Evolutionary conservation across 2,888 invertebrate species (phyloP), one percentile per base, ranked within the genome.

Genomic region (Tenthredo amoena): DNA sequence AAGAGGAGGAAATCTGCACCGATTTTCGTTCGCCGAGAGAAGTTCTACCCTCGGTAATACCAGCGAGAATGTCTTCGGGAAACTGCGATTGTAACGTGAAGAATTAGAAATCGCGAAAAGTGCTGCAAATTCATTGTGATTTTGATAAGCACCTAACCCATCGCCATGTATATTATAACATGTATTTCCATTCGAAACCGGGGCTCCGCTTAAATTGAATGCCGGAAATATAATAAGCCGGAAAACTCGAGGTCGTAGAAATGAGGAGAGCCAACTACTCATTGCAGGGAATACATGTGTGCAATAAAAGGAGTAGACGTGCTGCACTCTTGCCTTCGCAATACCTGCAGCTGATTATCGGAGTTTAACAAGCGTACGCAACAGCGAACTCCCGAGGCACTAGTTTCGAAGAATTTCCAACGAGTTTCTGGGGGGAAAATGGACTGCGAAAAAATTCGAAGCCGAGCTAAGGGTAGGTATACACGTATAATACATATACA

Each of bases 371-470:
- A 77, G 77, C 77, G 9, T 34, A n/a, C 10, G 77, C 31, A 31
- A 34, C 9, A 10, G 34, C n/a, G 6, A 72, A 47, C 2, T 76
- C 47, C 10, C 15, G 76, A 31, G 47, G 47, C 31, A 47, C 43
- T 26, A 31, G 50, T 31, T 34, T 15, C 26, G 15, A 76, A 26
- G 43, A 47, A 43, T 50, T 3, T 37, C 10, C 18, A 50, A 15
- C 12, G 47, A 21, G 26, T 76, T 77, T 26, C 3, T 55, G 74
- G 77, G n/a, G 55, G 55, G 50, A 77, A 55, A 77, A 26, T 77
- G 3, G 34, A 15, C 55, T 7, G 26, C 55, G n/a, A 55, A 34
- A 31, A 86, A 86, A 86, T 86, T 86, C 85, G 68, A 12, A 79
- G 34, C 71, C 9, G 4, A 74, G 9, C 18, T 5, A 15, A 26